Conservation (phyloP, 2,888 invertebrate species). For the Ferdinandea cuprea region DNA sequence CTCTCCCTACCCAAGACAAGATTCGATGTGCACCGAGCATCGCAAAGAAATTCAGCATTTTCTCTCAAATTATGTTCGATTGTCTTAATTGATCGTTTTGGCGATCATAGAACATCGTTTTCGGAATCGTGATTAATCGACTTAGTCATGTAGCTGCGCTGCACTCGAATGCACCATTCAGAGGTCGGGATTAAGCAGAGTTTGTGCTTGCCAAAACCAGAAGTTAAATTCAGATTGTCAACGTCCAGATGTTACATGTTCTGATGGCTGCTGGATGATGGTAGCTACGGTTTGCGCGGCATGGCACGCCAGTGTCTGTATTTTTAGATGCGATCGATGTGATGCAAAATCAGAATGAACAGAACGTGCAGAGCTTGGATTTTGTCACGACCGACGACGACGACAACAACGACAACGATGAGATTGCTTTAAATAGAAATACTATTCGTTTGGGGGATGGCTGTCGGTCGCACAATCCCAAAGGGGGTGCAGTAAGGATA, state of each 20-base stretch:
- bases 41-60: slow-evolving; percentile 26
- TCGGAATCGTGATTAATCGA: slow-evolving; percentile 70
- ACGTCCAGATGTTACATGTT: slow-evolving; percentile 65
- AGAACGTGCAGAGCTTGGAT: slow-evolving; percentile 46
- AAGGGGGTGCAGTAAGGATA: background rate
- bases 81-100: slow-evolving; percentile 66
- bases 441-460: slow-evolving; percentile 19
- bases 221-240: slow-evolving; percentile 69
- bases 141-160: slow-evolving; percentile 10
- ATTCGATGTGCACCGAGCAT: background rate
- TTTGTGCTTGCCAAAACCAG: slow-evolving; percentile 53
- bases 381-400: slow-evolving; percentile 68
- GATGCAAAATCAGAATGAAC: slow-evolving; percentile 67
- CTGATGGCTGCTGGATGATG: slow-evolving; percentile 10
- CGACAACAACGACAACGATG: slow-evolving; percentile 38
- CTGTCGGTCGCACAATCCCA: slow-evolving; percentile 8
- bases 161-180: slow-evolving; percentile 23
- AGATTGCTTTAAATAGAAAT: slow-evolving; percentile 64
- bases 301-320: slow-evolving; percentile 27
- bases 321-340: slow-evolving; percentile 69
- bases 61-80: slow-evolving; percentile 33
- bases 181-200: slow-evolving; percentile 40
- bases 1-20: slow-evolving; percentile 9
- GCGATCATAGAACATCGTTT: slow-evolving; percentile 62
- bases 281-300: background rate